These are phyloP conservation scores for Oenanthe melanoleuca DNA, from an alignment of 2,113 vertebrate genomes.

Conservation along the genomic window DNA sequence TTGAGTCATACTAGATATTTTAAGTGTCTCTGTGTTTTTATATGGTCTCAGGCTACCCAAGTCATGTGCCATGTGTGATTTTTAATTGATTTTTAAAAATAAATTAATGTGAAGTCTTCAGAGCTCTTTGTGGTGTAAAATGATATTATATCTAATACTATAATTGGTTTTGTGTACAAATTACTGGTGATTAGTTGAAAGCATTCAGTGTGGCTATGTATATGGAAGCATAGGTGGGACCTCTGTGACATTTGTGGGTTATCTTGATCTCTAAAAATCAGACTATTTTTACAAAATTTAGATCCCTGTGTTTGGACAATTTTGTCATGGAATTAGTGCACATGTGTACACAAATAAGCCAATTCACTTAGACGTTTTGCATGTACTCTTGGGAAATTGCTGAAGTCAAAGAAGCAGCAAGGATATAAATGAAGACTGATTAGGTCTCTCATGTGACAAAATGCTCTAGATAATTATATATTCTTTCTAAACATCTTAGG, in stretches of 20 bases:
- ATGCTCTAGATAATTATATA: neutral
- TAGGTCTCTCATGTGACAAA: neutral
- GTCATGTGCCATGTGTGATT: neutral
- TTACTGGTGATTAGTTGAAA: neutral
- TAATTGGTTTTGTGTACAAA: neutral
- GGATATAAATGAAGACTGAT: neutral
- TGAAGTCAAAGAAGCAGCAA: neutral
- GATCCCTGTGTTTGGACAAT: neutral
- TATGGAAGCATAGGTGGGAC: neutral
- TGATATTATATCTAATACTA: neutral
- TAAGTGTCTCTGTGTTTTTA: neutral
- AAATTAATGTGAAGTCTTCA: neutral
- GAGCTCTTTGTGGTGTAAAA: neutral
- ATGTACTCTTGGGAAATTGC: neutral
- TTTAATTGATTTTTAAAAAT: neutral
- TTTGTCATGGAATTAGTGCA: neutral
- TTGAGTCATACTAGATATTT: conserved; percentile 1
- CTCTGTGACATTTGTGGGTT: neutral
- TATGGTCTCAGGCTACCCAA: neutral
- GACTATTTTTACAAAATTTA: neutral
- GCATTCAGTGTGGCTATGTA: neutral
- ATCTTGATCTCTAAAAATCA: neutral
- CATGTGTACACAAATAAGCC: accelerated
- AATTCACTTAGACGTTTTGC: neutral
- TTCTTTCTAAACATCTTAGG: neutral